These are phyloP conservation scores for Drosophila mercatorum DNA, from an alignment of 2,888 invertebrate genomes.

Conservation along the genomic window DNA sequence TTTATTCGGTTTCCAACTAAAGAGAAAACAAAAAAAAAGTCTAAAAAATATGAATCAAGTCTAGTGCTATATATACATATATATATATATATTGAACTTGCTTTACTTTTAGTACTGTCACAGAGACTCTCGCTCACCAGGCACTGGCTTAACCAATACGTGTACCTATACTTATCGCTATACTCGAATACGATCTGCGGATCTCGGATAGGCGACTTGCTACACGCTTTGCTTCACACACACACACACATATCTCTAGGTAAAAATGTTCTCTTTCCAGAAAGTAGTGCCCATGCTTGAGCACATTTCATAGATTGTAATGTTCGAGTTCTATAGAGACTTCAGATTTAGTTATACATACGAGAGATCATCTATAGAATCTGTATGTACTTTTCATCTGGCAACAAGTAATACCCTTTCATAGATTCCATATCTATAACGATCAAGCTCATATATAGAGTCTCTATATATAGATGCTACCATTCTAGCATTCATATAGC, in stretches of 20 bases:
- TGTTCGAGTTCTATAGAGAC: background rate
- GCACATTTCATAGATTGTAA: background rate
- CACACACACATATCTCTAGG: slow-evolving; percentile 1
- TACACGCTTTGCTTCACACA: slow-evolving; percentile 8
- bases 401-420: too few species aligned
- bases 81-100: slow-evolving; percentile 39
- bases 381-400: too few species aligned
- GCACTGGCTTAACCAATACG: slow-evolving; percentile 13
- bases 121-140: slow-evolving; percentile 22
- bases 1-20: slow-evolving; percentile 66
- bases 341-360: background rate
- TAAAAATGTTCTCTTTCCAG: slow-evolving; percentile 1
- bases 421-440: too few species aligned
- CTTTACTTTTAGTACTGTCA: slow-evolving; percentile 45
- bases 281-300: background rate
- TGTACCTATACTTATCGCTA: slow-evolving; percentile 19
- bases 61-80: slow-evolving; percentile 12
- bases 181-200: slow-evolving; percentile 2
- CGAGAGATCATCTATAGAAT: too few species aligned
- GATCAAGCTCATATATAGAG: too few species aligned
- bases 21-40: slow-evolving; percentile 17
- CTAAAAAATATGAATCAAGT: slow-evolving; percentile 31
- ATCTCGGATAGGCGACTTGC: background rate
- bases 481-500: background rate
- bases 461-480: too few species aligned